Conservation (phyloP, 2,888 invertebrate species). For the Drosophila quasianomalipes region DNA sequence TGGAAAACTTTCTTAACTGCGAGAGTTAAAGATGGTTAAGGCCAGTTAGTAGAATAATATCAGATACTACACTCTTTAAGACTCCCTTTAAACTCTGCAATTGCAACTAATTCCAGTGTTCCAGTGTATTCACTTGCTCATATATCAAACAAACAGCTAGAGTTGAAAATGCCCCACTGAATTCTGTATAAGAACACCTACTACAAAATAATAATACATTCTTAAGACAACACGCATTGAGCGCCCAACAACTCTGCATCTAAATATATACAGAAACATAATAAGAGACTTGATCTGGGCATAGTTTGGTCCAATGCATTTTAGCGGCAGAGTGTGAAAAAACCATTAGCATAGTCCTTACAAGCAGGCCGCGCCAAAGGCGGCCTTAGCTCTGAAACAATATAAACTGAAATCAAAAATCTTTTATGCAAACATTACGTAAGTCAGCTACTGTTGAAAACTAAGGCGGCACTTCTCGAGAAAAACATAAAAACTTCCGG, state of each 20-base stretch:
- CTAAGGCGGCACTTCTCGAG: slow-evolving; percentile 49
- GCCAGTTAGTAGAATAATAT: too few relatives aligned
- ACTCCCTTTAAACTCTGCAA: background rate
- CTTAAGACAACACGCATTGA: slow-evolving; percentile 41
- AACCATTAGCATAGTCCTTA: slow-evolving; percentile 54
- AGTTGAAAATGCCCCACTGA: slow-evolving; percentile 34
- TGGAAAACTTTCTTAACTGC: background rate
- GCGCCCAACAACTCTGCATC: slow-evolving; percentile 44
- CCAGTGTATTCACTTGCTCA: slow-evolving; percentile 20
- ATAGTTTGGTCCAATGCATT: slow-evolving; percentile 50
- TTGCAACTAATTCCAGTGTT: slow-evolving; percentile 2
- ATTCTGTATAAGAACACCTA: slow-evolving; percentile 59
- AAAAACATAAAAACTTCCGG: slow-evolving; percentile 74
- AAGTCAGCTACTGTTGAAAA: slow-evolving; percentile 69
- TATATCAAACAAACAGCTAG: slow-evolving; percentile 40
- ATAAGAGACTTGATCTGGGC: slow-evolving; percentile 27
- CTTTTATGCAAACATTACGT: slow-evolving; percentile 71
- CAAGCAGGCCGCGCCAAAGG: slow-evolving; percentile 28
- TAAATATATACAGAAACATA: slow-evolving; percentile 31
- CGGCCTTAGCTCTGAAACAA: slow-evolving; percentile 36
- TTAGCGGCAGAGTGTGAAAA: slow-evolving; percentile 78
- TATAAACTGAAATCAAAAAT: slow-evolving; percentile 67
- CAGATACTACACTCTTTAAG: background rate
- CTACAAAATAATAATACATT: slow-evolving; percentile 17
- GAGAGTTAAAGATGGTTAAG: background rate